phyloP scores from a whole-genome alignment of 2,113 vertebrate genomes.

The Oplegnathus fasciatus region DNA sequence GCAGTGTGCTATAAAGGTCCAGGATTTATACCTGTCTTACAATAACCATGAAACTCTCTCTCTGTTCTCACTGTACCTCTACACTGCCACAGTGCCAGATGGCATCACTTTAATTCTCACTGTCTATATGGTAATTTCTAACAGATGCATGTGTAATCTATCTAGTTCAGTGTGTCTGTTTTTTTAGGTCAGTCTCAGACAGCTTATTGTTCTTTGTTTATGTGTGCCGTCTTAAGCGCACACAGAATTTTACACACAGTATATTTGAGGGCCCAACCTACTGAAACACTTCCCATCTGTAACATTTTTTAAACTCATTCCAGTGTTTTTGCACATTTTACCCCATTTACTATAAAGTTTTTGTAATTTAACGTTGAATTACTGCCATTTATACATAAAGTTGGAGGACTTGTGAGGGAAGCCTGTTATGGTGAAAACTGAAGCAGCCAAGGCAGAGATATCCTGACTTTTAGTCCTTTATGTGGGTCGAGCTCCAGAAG shows the following conservation, averaged over 20 bases:
- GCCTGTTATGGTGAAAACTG: neutral
- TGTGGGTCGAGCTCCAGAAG: neutral
- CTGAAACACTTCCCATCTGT: neutral
- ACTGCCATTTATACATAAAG: neutral
- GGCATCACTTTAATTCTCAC: slow-evolving; percentile 75
- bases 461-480: neutral
- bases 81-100: slow-evolving; percentile 71
- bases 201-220: slow-evolving; percentile 69
- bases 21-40: slow-evolving; percentile 80
- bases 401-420: neutral
- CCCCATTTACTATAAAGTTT: neutral
- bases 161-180: slow-evolving; percentile 74
- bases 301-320: neutral
- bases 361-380: neutral
- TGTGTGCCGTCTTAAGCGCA: slow-evolving; percentile 1
- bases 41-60: slow-evolving; percentile 70
- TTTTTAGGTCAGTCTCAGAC: slow-evolving; percentile 77
- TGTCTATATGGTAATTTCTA: slow-evolving; percentile 80
- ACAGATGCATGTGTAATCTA: slow-evolving; percentile 78
- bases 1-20: slow-evolving; percentile 60
- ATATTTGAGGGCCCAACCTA: neutral
- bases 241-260: neutral
- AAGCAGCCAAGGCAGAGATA: neutral
- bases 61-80: slow-evolving; percentile 73
- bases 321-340: neutral